Evolutionary conservation across 2,888 invertebrate species (phyloP).

Genomic region (Dolomedes plantarius): DNA sequence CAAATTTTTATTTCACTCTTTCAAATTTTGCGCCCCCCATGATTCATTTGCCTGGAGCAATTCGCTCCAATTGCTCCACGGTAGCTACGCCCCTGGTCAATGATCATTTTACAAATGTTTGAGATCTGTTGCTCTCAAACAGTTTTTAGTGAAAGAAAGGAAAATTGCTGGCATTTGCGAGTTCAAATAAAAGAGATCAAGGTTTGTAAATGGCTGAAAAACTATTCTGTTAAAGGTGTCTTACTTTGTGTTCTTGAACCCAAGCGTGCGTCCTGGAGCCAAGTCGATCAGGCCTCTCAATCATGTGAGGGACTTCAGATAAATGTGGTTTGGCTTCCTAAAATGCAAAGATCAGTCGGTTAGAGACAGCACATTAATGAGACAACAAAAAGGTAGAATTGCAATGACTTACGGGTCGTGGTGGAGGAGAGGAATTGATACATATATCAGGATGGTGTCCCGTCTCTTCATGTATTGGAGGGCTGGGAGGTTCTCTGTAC

Average conservation of each 20-base stretch:
- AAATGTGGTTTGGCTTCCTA: constrained; percentile 34
- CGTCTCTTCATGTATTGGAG: constrained; percentile 45
- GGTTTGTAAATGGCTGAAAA: too few relatives aligned
- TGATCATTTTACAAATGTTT: too few relatives aligned
- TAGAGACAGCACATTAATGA: not conserved
- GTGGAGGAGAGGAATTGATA: constrained; percentile 40
- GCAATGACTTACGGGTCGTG: not conserved
- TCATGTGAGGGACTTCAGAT: not conserved
- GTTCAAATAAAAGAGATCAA: too few relatives aligned
- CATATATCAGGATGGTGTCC: constrained; percentile 59
- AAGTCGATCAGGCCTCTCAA: constrained; percentile 47
- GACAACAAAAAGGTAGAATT: not conserved
- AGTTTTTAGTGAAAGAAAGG: too few relatives aligned
- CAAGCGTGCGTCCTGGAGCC: constrained; percentile 67
- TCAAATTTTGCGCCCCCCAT: too few relatives aligned
- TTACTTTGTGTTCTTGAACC: constrained; percentile 70
- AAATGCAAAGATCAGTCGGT: not conserved
- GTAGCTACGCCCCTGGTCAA: too few relatives aligned
- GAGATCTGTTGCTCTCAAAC: too few relatives aligned
- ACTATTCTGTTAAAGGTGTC: too few relatives aligned
- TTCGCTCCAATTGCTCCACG: too few relatives aligned
- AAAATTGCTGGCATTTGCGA: too few relatives aligned
- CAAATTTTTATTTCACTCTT: too few relatives aligned
- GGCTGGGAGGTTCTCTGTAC: constrained; percentile 63
- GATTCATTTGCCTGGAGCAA: too few relatives aligned